Base-by-base conservation (phyloP, 2,888 invertebrate species). In the Ophion ventricosus region DNA sequence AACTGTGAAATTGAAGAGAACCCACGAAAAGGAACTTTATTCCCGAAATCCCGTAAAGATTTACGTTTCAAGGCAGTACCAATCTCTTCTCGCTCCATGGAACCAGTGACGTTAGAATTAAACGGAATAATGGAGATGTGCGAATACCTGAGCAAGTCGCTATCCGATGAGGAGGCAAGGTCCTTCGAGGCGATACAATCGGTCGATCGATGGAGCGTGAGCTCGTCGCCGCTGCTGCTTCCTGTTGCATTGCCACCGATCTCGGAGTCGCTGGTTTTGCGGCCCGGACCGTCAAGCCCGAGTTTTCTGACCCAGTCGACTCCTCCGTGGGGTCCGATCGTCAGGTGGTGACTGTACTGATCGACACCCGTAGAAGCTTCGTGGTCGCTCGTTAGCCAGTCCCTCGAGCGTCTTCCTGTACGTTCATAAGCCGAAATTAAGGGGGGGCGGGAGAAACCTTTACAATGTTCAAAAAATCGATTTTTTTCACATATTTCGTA, bases 131-230 rank as follows among this genome's bases (percentile, higher is more conserved):
- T 2, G 49, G 17, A 49, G 14, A 1, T 14, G 17, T 3, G 49
- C 49, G 17, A 14, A 14, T 88, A 93, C 91, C 94, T 94, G 66
- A 95, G 92, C 66, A 95, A 93, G 89, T 95, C 95, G 23, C 95
- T 95, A 87, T 95, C 95, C 10, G 95, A 95, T 82, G 95, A 95
- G 0, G 95, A 95, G 0, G 95, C 94, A 80, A 95, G 94, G 88
- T 95, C 95, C 90, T 95, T 95, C n/a, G 95, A 95, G 20, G 96
- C 96, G 89, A 97, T 96, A 93, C 97, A 97, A 93, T 97, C 97
- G 86, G 96, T 97, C 79, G 97, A 97, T 87, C 96, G 94, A 92
- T 96, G 96, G 72, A 96, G 93, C 49, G 96, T 95, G 87, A 95
- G 94, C 87, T 95, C 90, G 93, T 94, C 93, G 93, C 93, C 93